Evolutionary conservation across 2,888 invertebrate genomes (phyloP).

Genomic region (Drosophila emarginata): DNA sequence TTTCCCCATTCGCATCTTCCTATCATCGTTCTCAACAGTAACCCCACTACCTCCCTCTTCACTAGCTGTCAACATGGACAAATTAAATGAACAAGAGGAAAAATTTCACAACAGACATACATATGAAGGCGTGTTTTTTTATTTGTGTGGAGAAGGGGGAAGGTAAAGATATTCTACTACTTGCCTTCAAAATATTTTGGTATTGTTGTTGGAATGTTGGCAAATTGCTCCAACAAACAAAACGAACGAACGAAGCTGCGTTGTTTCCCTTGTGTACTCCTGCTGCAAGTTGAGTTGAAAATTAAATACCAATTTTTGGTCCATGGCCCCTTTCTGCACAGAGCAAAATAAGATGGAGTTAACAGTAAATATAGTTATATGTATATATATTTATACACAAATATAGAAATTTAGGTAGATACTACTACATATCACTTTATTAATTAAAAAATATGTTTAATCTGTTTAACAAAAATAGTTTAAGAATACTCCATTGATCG

Average conservation of each 20-base stretch:
- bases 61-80: slow-evolving; percentile 21
- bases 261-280: slow-evolving; percentile 53
- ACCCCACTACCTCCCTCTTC: not conserved
- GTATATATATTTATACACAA: not conserved
- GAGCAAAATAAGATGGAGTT: not conserved
- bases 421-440: no score
- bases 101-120: slow-evolving; percentile 20
- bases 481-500: no score
- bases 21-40: not conserved
- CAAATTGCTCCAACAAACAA: slow-evolving; percentile 38
- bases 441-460: no score
- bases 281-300: slow-evolving; percentile 67
- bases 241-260: slow-evolving; percentile 29
- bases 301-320: slow-evolving; percentile 75
- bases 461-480: no score
- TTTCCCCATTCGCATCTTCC: not conserved
- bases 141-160: not conserved
- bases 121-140: not conserved
- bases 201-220: slow-evolving; percentile 48
- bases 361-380: not conserved
- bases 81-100: slow-evolving; percentile 37
- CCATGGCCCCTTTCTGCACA: slow-evolving; percentile 38
- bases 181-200: slow-evolving; percentile 11
- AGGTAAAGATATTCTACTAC: slow-evolving; percentile 13
- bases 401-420: no score